These are phyloP conservation scores for Coenonympha arcania DNA, from an alignment of 2,888 invertebrate species.

Conservation along the genomic window DNA sequence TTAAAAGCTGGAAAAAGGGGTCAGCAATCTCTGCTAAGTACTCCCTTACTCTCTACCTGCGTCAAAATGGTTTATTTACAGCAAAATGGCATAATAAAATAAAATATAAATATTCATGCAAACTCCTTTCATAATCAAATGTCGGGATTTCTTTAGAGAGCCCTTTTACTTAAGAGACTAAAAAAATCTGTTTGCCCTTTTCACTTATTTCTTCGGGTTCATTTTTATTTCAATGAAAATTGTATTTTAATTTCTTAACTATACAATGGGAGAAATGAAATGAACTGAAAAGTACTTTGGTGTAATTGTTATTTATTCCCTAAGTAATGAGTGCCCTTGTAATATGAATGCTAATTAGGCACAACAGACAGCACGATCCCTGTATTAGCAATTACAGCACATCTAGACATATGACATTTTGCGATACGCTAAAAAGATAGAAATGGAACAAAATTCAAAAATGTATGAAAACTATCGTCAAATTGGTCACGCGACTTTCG, in stretches of 20 bases:
- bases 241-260: not conserved
- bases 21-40: not conserved
- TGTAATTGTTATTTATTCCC: too few relatives aligned
- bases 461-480: too few relatives aligned
- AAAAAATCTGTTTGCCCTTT: slow-evolving; percentile 2
- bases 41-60: not conserved
- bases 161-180: not conserved
- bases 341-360: too few relatives aligned
- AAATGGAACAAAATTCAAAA: too few relatives aligned
- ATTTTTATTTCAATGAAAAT: not conserved
- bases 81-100: not conserved
- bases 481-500: too few relatives aligned
- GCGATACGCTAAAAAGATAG: too few relatives aligned
- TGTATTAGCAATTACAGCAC: too few relatives aligned
- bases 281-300: too few relatives aligned
- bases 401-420: too few relatives aligned
- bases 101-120: slow-evolving; percentile 8
- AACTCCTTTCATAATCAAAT: slow-evolving; percentile 8
- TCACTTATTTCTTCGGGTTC: not conserved
- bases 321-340: too few relatives aligned
- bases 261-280: not conserved
- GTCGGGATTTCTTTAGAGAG: slow-evolving; percentile 3
- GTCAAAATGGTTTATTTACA: not conserved
- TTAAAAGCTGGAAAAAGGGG: not conserved
- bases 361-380: too few relatives aligned